phyloP scores from a whole-genome alignment of 2,113 vertebrate species.

The Oncorhynchus masou region DNA sequence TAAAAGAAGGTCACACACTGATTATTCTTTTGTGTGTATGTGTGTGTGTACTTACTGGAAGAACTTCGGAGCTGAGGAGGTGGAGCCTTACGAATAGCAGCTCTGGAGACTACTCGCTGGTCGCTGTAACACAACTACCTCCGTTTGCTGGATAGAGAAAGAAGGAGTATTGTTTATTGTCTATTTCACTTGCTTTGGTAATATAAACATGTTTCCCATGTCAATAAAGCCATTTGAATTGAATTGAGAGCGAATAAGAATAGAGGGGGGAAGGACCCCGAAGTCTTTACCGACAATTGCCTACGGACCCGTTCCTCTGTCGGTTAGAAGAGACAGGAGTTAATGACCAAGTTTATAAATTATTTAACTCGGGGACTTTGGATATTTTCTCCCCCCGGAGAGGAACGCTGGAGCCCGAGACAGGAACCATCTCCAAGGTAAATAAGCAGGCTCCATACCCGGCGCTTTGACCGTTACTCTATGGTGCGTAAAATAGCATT shows the following conservation, averaged over 20 bases:
- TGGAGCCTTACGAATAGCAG: constrained; percentile 59
- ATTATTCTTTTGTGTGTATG: constrained; percentile 68
- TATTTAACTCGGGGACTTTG: constrained; percentile 70
- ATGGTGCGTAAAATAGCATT: too few species aligned
- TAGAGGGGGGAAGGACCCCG: constrained; percentile 29
- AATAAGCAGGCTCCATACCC: constrained; percentile 28
- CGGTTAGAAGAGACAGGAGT: constrained; percentile 36
- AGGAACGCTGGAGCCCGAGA: constrained; percentile 51
- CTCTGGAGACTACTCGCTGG: constrained; percentile 51
- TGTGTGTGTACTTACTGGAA: constrained; percentile 68
- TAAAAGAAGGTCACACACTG: constrained; percentile 69
- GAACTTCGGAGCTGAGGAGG: constrained; percentile 60
- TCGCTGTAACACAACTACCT: constrained; percentile 54
- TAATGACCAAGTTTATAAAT: constrained; percentile 70
- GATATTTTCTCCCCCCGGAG: constrained; percentile 41
- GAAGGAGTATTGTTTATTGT: too few species aligned
- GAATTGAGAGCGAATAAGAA: too few species aligned
- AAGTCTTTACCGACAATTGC: constrained; percentile 32
- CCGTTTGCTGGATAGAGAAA: constrained; percentile 15
- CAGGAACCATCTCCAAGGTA: constrained; percentile 59
- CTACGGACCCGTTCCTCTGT: constrained; percentile 7
- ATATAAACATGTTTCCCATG: too few species aligned
- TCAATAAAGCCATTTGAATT: too few species aligned
- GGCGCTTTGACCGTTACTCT: neutral
- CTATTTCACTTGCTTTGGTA: too few species aligned